Conservation (phyloP, 2,113 vertebrate genomes). For the Lonchura striata region DNA sequence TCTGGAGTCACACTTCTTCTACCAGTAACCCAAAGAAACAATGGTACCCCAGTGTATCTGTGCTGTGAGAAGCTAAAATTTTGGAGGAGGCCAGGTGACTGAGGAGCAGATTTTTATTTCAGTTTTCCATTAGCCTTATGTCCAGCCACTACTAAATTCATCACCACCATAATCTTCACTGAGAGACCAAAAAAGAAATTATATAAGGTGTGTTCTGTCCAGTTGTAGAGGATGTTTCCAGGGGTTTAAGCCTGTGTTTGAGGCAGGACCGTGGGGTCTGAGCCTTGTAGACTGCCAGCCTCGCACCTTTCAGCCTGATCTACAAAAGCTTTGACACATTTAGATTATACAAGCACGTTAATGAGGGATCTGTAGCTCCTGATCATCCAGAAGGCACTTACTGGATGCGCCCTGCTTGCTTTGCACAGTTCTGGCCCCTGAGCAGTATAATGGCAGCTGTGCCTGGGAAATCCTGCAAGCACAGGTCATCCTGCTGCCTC, state of each 20-base stretch:
- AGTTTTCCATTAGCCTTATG: not conserved
- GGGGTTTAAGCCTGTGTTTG: not conserved
- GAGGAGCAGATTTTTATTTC: not conserved
- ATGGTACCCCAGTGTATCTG: not conserved
- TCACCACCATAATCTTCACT: not conserved
- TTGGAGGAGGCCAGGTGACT: not conserved
- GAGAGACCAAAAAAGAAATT: not conserved
- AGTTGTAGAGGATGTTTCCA: not conserved
- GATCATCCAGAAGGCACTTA: not conserved
- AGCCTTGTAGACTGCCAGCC: not conserved
- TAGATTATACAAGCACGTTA: not conserved
- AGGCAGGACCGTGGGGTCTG: not conserved
- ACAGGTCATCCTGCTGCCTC: not conserved
- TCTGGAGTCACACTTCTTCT: not conserved
- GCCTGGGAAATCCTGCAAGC: not conserved
- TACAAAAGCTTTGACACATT: not conserved
- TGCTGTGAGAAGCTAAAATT: not conserved
- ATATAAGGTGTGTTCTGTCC: not conserved
- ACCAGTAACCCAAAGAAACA: not conserved
- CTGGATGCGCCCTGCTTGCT: not conserved
- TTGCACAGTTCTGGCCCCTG: not conserved
- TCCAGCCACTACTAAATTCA: not conserved
- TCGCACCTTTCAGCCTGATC: not conserved
- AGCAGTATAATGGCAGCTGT: not conserved
- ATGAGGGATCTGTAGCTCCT: not conserved